Evolutionary conservation across 92 coral and sea anemone genomes (phyloP), one percentile per base, ranked within the genome.

Genomic region (Metridium senile): DNA sequence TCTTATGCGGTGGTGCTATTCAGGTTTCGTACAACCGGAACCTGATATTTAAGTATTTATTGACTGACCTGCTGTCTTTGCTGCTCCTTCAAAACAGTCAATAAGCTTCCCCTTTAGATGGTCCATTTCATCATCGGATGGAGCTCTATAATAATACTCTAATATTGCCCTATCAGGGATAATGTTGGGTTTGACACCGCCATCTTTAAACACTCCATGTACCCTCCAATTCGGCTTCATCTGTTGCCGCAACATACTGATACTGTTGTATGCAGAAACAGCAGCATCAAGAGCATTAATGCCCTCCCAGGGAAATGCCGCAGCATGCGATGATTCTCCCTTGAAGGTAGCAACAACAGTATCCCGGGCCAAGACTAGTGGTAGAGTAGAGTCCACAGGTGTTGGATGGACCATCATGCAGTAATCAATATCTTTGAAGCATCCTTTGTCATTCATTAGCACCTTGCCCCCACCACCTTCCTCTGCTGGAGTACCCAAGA

Each of bases 301-400:
- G 25, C 98, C 98, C 72, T 93, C 95, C 98, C 98, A 93, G 11
- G 98, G 98, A 39, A 93, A 93, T 62, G 98, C 98, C 0, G 98
- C 98, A 20, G 98, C 98, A 76, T 93, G 98, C 26, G 98, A 86
- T 22, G 98, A 74, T 56, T 80, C 89, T 22, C 97, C 97, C 74
- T 79, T 82, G 79, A 75, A 92, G 7, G 88, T 92, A 32, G 87
- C 86, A 59, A 54, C 54, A 29, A 86, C 93, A 1, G 52, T 63
- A 25, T 86, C 78, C 16, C 77, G 51, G 33, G 93, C 89, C 27
- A 89, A 66, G 72, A 52, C 61, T 0, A 33, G 29, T 9, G 89
- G 84, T 33, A 68, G 74, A 11, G 82, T 75, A 33, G 74, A 57
- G 77, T 93, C 93, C 2, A 33, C 21, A 0, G 92, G 86, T 31